These are phyloP conservation scores for Poecilia velifera DNA, from an alignment of 2,797 vertebrate species.

Conservation along the genomic window DNA sequence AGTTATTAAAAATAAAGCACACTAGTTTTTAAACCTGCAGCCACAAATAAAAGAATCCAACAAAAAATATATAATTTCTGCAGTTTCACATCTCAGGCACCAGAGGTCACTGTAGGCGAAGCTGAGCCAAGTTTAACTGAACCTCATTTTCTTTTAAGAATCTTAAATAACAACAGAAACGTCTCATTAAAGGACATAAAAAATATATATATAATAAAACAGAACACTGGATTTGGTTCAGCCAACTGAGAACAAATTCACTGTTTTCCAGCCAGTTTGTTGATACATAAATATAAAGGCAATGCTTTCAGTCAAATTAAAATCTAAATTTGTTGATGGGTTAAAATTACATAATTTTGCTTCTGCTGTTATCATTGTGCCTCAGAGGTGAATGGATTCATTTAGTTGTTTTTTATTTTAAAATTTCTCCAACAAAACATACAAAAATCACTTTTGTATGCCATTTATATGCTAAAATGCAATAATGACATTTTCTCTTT, in stretches of 20 bases:
- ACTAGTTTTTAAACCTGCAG: neutral
- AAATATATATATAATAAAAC: neutral
- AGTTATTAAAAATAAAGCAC: neutral
- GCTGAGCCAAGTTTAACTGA: neutral
- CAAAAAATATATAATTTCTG: neutral
- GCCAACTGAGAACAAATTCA: too few relatives aligned
- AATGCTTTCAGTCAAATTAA: neutral
- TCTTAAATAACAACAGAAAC: neutral
- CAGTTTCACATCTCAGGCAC: conserved; percentile 20
- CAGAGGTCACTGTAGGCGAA: conserved; percentile 12
- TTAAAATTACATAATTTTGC: neutral
- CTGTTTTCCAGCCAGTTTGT: neutral
- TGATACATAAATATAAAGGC: neutral
- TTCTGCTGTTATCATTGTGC: too few relatives aligned
- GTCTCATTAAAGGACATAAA: neutral
- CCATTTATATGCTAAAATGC: neutral
- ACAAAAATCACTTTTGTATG: neutral
- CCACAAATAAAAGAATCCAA: neutral
- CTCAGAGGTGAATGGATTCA: neutral
- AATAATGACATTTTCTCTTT: neutral
- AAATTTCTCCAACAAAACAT: neutral
- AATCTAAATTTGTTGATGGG: neutral
- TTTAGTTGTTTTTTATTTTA: neutral
- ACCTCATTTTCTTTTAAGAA: neutral
- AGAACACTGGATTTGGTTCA: neutral